A percentile compares a stretch with the other conserved stretches of the same genome.
These are phyloP conservation scores for Tachystola acroxantha DNA, from an alignment of 2,888 invertebrate species.

Conservation along the genomic window DNA sequence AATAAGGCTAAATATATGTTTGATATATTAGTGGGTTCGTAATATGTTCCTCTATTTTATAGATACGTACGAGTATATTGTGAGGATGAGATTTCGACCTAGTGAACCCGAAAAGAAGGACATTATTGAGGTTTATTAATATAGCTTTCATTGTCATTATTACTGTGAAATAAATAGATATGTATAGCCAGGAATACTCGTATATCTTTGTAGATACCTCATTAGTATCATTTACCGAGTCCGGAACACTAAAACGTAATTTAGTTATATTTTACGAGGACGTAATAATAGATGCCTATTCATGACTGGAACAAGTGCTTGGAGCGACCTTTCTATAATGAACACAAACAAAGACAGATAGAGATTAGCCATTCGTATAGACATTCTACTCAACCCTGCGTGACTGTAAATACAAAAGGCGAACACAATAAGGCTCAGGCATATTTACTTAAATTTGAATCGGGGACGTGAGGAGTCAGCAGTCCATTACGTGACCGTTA, in stretches of 20 bases:
- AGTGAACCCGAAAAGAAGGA: no score
- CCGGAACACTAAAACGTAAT: no score
- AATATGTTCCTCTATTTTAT: no score
- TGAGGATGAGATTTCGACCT: no score
- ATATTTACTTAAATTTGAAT: conserved; percentile 68
- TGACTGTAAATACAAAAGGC: conserved; percentile 47
- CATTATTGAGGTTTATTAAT: no score
- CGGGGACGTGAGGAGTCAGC: conserved; percentile 58
- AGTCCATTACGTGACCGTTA: conserved; percentile 68
- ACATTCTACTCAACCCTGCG: conserved; percentile 46
- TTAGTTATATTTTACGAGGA: no score
- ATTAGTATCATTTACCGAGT: no score
- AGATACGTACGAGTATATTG: no score
- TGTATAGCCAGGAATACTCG: no score
- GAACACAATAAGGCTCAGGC: conserved; percentile 48
- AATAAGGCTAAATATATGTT: conserved; percentile 4
- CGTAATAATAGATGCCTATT: conserved; percentile 7
- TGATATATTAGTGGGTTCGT: neutral
- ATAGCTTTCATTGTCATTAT: no score
- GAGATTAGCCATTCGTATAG: conserved; percentile 38
- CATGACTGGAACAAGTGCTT: conserved; percentile 26
- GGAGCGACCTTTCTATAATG: conserved; percentile 29
- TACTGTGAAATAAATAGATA: no score
- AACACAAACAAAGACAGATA: conserved; percentile 39
- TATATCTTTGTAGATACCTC: no score